Conservation (phyloP, 2,888 invertebrate species). For the Drosophila ezoana region DNA sequence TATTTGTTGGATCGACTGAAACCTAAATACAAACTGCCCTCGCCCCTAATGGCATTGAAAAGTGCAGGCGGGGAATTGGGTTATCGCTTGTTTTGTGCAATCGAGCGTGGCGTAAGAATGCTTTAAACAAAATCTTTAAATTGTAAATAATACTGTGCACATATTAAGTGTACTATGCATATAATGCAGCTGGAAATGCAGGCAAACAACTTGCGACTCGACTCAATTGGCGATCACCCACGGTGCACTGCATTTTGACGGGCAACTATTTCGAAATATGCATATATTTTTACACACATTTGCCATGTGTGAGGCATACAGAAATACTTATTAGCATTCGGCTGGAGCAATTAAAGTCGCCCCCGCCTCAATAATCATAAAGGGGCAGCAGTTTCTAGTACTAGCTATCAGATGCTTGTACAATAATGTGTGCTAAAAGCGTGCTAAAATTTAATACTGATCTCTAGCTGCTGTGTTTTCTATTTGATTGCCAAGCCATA, state of each 20-base stretch:
- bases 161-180: constrained; percentile 5
- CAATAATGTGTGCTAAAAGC: neutral
- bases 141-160: constrained; percentile 29
- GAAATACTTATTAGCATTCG: constrained; percentile 44
- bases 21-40: constrained; percentile 22
- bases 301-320: constrained; percentile 51
- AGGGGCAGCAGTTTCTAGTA: neutral
- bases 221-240: constrained; percentile 38
- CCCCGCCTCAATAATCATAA: constrained; percentile 32
- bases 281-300: constrained; percentile 16
- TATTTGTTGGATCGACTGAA: constrained; percentile 24
- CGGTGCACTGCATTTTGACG: constrained; percentile 26
- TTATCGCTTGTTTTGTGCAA: constrained; percentile 51
- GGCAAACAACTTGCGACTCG: constrained; percentile 39
- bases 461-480: neutral
- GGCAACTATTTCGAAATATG: constrained; percentile 22
- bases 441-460: constrained; percentile 9
- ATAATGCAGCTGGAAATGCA: constrained; percentile 29
- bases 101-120: constrained; percentile 23
- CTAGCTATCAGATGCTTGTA: constrained; percentile 4
- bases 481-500: neutral
- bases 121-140: constrained; percentile 37
- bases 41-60: constrained; percentile 55
- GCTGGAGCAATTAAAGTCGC: constrained; percentile 41
- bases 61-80: constrained; percentile 42